Evolutionary conservation across 2,113 vertebrate genomes (phyloP), one percentile per base, ranked within the genome.

Genomic region (Larimichthys crocea): DNA sequence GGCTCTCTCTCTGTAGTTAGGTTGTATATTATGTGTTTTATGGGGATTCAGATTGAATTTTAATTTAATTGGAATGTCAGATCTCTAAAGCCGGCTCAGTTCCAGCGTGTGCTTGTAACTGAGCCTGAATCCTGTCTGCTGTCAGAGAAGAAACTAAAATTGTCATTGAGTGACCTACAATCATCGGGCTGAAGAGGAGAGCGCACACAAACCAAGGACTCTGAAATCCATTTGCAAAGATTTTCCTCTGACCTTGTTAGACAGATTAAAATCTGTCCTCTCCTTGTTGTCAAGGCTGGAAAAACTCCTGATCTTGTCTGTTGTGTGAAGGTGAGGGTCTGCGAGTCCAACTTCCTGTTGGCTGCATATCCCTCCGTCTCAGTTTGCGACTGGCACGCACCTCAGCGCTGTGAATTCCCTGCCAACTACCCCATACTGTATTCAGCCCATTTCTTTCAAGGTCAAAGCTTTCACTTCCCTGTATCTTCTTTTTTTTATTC

Each of bases 361-460:
- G 79, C 74, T 48, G 50, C 74, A 19, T 68, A 77, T 76, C 22
- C 24, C 31, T 16, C 9, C 48, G 55, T 81, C 68, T 80, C 48
- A 73, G 74, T 78, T 52, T 75, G 61, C 20, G n/a, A 60, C 62
- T 68, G 87, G 73, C 79, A 77, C 81, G 55, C 66, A 68, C 35
- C 2, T 46, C 42, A 71, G 49, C 53, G 9, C 31, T 1, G 65
- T 86, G 79, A 79, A 79, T 57, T 82, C 66, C n/a, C 46, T 16
- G 78, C 67, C 70, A 61, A 78, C 63, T 10, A 42, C 59, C 73
- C 16, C 60, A 17, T 44, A 46, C 68, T 46, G 72, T 17, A 19
- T 55, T 17, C 22, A 20, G 67, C 49, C 63, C 74, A 61, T 72
- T 86, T 84, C 42, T 84, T 73, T 70, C 83, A 89, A 87, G 73